Evolutionary conservation across 2,888 invertebrate genomes (phyloP).

Genomic region (Cryptus viduatorius): DNA sequence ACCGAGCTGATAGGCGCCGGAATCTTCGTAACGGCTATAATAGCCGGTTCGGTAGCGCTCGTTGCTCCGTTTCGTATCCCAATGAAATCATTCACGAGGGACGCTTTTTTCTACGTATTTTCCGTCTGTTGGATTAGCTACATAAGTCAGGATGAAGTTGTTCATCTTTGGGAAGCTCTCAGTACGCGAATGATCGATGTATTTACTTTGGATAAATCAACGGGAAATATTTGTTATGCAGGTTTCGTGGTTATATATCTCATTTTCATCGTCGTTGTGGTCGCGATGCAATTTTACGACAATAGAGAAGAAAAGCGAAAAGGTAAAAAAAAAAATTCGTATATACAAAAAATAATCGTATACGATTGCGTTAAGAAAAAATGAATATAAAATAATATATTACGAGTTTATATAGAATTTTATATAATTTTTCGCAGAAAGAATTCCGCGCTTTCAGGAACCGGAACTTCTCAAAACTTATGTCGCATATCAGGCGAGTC

Average conservation of each 20-base stretch:
- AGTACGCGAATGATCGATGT: constrained; percentile 74
- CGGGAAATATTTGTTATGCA: constrained; percentile 72
- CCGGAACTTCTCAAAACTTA: constrained; percentile 79
- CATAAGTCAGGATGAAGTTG: constrained; percentile 84
- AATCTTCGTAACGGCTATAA: constrained; percentile 87
- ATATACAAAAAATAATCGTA: no score
- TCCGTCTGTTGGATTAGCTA: constrained; percentile 86
- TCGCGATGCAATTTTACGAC: constrained; percentile 81
- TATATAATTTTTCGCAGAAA: constrained; percentile 71
- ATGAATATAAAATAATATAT: no score
- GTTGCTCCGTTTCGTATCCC: constrained; percentile 85
- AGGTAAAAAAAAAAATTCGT: constrained; percentile 67
- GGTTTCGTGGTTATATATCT: constrained; percentile 85
- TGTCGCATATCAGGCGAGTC: constrained; percentile 68
- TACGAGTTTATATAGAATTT: no score
- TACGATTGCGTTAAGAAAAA: no score
- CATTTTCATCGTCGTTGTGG: constrained; percentile 85
- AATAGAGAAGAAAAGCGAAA: constrained; percentile 75
- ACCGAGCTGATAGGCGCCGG: constrained; percentile 87
- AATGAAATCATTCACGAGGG: constrained; percentile 77
- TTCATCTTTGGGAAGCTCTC: constrained; percentile 86
- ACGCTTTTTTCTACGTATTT: constrained; percentile 80
- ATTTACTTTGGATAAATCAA: background rate
- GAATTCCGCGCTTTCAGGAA: constrained; percentile 79
- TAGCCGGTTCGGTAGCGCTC: constrained; percentile 87